phyloP scores from a whole-genome alignment of 2,888 invertebrate genomes.

The Mylabris sibirica region DNA sequence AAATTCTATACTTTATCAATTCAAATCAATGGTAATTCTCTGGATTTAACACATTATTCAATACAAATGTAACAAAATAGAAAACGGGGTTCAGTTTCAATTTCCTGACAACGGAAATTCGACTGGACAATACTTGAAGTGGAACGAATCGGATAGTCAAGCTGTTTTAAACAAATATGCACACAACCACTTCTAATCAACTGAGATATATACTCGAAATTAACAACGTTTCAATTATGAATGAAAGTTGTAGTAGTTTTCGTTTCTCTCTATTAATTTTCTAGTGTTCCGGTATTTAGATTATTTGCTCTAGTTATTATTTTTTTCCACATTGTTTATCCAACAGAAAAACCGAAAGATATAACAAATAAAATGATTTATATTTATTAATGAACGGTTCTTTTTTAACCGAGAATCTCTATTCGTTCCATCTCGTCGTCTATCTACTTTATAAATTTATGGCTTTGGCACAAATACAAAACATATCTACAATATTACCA shows the following conservation, averaged over 20 bases:
- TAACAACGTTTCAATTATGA: neutral
- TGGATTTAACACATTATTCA: neutral
- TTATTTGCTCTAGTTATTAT: neutral
- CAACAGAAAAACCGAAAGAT: neutral
- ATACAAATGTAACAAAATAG: neutral
- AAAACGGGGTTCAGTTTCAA: neutral
- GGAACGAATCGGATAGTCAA: neutral
- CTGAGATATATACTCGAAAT: neutral
- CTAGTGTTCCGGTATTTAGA: neutral
- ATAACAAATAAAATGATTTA: neutral
- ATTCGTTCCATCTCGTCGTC: neutral
- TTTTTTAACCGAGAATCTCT: neutral
- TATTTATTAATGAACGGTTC: neutral
- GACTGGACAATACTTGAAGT: neutral
- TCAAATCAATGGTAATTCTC: neutral
- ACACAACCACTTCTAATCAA: neutral
- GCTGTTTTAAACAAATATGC: neutral
- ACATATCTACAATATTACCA: too few species aligned
- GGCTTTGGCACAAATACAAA: neutral
- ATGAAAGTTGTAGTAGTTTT: neutral
- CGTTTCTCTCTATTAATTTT: neutral
- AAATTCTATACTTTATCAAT: too few species aligned
- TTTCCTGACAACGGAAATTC: slow-evolving; percentile 8
- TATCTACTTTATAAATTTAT: neutral
- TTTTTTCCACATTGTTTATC: neutral